Base-by-base conservation (phyloP, 2,888 invertebrate species). In the Heliconius hortense region DNA sequence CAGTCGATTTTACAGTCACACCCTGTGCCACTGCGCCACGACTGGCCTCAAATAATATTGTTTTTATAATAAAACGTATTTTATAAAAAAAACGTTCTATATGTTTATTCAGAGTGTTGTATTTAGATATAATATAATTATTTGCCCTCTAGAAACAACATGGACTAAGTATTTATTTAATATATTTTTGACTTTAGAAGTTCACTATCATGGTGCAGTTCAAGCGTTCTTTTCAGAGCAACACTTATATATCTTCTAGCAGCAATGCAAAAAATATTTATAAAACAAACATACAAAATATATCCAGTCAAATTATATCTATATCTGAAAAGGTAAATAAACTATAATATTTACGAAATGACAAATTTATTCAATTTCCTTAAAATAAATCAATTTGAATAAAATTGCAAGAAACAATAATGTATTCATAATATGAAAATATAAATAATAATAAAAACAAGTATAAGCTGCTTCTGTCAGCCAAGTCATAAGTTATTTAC, bases 401-500 rank as follows among this genome's bases (percentile, higher is more conserved):
- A 35, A 68, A 68, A 59, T 21, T 11, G 21, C 8, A n/a, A 56
- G 13, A 24, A 60, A 70, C 24, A 35, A 39, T n/a, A 69, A 56
- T 69, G 56, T 59, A 59, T 59, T 60, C 39, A 21, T 26, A 39
- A 69, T 56, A 24, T 60, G 60, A 15, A 60, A 59, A 48, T 28
- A 28, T 62, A 72, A 35, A 28, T 43, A 72, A 72, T 15, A 48
- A 63, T 48, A 31, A 63, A 48, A 28, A 56, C 15, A 69, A 69
- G 18, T 21, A 28, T 39, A 71, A 71, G 24, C 63, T n/a, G 48
- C 63, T 43, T 72, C 63, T 72, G 56, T 63, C 28, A n/a, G 48
- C 28, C 26, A 31, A 72, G 10, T 60, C 71, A 43, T 71, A 71
- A 71, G 15, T 72, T 70, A 75, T 75, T 75, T 76, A 73, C 64